Evolutionary conservation across 1,140 invertebrate genomes (phyloP).

Genomic region (Parapsyche elsis): DNA sequence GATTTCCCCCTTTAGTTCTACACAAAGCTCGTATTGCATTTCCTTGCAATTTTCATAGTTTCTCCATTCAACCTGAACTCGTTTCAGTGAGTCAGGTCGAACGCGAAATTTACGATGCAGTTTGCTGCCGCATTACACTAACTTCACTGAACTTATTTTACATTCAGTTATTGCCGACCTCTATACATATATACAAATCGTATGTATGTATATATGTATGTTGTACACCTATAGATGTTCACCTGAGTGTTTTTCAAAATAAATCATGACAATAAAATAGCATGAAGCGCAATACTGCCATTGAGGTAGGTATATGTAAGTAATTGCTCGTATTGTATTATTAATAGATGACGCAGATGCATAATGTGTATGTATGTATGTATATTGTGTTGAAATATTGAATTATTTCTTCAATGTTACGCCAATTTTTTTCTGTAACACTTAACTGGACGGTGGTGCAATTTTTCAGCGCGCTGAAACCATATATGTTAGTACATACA

Average conservation of each 20-base stretch:
- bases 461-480: no score
- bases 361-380: no score
- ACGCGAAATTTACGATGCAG: constrained; percentile 11
- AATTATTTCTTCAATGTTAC: not conserved
- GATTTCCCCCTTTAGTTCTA: not conserved
- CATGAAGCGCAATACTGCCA: no score
- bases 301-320: no score
- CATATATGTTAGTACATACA: no score
- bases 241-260: no score
- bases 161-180: not conserved
- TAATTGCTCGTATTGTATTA: no score
- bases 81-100: not conserved
- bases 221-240: no score
- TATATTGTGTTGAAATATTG: not conserved
- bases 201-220: not conserved
- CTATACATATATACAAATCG: not conserved
- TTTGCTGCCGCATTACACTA: not conserved
- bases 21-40: not conserved
- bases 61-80: not conserved
- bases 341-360: no score
- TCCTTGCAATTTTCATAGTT: not conserved
- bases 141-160: not conserved
- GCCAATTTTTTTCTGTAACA: no score
- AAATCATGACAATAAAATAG: no score
- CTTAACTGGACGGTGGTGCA: no score